phyloP scores from a whole-genome alignment of 2,797 vertebrate genomes.

The Melanotaenia parkinsoni region DNA sequence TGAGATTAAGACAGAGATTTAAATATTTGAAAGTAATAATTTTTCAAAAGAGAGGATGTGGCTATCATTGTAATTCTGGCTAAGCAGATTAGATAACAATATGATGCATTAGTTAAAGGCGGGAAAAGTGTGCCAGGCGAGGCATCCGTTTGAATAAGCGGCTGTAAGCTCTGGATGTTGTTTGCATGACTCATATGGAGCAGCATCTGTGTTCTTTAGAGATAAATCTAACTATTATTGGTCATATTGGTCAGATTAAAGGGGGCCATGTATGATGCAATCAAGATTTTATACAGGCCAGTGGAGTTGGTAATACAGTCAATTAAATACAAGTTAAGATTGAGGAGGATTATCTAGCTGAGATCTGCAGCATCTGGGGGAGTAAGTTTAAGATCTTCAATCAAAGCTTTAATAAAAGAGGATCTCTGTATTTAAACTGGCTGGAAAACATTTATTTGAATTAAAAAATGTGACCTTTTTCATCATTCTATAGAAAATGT shows the following conservation, averaged over 20 bases:
- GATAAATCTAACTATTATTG: constrained; percentile 58
- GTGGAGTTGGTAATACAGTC: constrained; percentile 8
- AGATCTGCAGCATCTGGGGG: constrained; percentile 13
- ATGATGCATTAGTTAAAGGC: constrained; percentile 61
- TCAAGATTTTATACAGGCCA: background rate
- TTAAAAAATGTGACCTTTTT: background rate
- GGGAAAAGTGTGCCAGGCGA: constrained; percentile 53
- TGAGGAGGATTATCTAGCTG: constrained; percentile 12
- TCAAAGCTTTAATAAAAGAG: background rate
- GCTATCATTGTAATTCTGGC: constrained; percentile 64
- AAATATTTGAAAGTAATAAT: constrained; percentile 34
- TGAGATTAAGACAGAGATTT: constrained; percentile 64
- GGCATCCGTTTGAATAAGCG: constrained; percentile 60
- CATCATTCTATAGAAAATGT: background rate
- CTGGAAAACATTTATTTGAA: background rate
- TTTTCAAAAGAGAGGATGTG: constrained; percentile 57
- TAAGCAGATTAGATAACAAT: constrained; percentile 75
- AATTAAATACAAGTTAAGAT: constrained; percentile 17
- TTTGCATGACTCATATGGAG: constrained; percentile 64
- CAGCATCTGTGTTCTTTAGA: constrained; percentile 64
- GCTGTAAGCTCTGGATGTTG: constrained; percentile 55
- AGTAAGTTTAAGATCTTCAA: constrained; percentile 5
- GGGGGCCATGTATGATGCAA: constrained; percentile 20
- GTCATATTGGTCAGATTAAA: constrained; percentile 37
- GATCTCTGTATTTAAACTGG: too few relatives aligned